Base-by-base conservation (phyloP, 1,140 invertebrate genomes). In the Aphaenogaster floridana region DNA sequence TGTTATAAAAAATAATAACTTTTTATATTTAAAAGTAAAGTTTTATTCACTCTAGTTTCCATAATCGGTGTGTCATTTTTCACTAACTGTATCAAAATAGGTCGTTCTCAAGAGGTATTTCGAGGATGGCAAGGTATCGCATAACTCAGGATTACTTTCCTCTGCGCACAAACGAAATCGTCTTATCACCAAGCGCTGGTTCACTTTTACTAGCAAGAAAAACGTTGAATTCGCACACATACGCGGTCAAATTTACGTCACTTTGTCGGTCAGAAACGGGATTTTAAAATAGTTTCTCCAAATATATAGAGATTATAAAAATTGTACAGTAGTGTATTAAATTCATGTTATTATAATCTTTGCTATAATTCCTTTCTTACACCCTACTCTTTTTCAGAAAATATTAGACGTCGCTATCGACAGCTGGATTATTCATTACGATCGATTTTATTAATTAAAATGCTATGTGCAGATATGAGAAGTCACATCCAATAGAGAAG, bases 71-170 rank as follows among this genome's bases (percentile, higher is more conserved):
- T 84, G 45, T 76, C 69, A 84, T 84, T 84, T 84, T 84, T 84
- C 69, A 76, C 54, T 63, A n/a, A 54, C 42, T 63, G 76, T 79
- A 90, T 90, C 48, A 84, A 89, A 69, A 71, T 80, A 63, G 68
- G 36, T 50, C 68, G 66, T 54, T 17, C 15, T 39, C 52, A 52
- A 68, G 61, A 86, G 52, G 77, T 80, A 57, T 86, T 90, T 39
- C 64, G 54, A 34, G 64, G 57, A 64, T 50, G 86, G 39, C 71
- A 74, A 84, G 87, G 74, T 88, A 90, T 89, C 89, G 86, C 88
- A 88, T 90, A 90, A 90, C 86, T 90, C 86, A 90, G 86, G 88
- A 90, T 90, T 90, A 90, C 86, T 88, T 90, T 90, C 59, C 69
- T 69, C 61, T 8, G 66, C 61, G 80, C 50, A 85, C 84, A 87